Evolutionary conservation across 1,140 invertebrate species (phyloP).

Genomic region (Thalassaphorura encarpata): DNA sequence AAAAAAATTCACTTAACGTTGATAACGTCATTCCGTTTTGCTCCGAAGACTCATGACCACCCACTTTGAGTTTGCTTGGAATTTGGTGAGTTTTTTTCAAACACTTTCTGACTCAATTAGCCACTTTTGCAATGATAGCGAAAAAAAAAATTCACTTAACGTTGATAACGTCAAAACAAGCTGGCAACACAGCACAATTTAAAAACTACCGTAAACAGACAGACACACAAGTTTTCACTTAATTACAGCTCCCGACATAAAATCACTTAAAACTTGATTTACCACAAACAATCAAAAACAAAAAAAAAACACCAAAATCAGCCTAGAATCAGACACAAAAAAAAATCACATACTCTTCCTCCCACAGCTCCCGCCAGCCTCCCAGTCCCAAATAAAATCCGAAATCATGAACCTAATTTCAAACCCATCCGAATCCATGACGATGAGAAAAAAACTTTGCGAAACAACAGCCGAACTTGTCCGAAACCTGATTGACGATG

Average conservation of each 20-base stretch:
- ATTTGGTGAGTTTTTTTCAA: conserved; percentile 18
- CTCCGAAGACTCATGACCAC: conserved; percentile 77
- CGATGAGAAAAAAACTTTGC: conserved; percentile 79
- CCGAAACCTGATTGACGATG: conserved; percentile 89
- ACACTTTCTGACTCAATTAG: no score
- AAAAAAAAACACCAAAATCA: no score
- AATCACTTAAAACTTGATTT: no score
- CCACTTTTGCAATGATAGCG: no score
- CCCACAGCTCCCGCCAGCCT: conserved; percentile 59
- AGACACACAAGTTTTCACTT: no score
- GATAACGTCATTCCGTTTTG: conserved; percentile 80
- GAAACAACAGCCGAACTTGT: conserved; percentile 91
- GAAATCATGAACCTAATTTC: conserved; percentile 74
- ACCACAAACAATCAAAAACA: no score
- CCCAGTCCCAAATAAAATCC: conserved; percentile 69
- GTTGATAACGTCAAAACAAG: conserved; percentile 75
- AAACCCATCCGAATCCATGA: conserved; percentile 59
- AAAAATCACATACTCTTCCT: conserved; percentile 13
- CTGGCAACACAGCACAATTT: no score
- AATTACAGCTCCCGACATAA: no score
- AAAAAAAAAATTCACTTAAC: no score
- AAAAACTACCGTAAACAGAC: no score
- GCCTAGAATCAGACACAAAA: no score
- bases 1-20: no score
- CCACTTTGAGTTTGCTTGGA: conserved; percentile 51